Evolutionary conservation across 2,113 vertebrate species (phyloP).

Genomic region (Osmerus mordax): DNA sequence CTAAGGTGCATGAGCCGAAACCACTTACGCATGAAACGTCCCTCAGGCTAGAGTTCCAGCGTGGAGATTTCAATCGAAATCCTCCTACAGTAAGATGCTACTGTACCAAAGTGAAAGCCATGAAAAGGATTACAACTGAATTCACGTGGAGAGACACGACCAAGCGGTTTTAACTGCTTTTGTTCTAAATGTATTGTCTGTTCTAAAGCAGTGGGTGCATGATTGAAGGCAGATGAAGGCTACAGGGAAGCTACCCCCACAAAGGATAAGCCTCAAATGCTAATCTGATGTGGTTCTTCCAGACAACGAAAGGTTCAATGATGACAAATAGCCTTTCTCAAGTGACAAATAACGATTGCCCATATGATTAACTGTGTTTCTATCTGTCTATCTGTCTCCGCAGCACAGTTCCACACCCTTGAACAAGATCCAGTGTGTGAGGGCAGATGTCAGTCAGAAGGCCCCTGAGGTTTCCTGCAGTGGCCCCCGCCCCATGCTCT

Average conservation of each 20-base stretch:
- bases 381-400: conserved; percentile 30
- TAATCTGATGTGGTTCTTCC: no score
- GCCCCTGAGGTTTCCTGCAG: conserved; percentile 12
- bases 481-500: background rate
- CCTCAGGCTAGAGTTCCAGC: conserved; percentile 25
- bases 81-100: conserved; percentile 35
- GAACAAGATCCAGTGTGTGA: conserved; percentile 34
- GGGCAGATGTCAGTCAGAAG: conserved; percentile 40
- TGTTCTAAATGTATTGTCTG: background rate
- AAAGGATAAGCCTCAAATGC: conserved; percentile 33
- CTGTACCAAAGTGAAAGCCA: background rate
- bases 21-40: background rate
- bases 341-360: background rate
- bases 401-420: conserved; percentile 18
- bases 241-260: conserved; percentile 20
- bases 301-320: no score
- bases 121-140: background rate
- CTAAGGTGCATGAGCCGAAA: background rate
- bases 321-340: no score
- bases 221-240: background rate
- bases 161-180: background rate
- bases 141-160: background rate
- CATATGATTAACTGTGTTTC: background rate
- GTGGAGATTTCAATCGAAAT: conserved; percentile 36
- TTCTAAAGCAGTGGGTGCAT: background rate